Conservation (phyloP, 2,888 invertebrate species). For the Hyppa rectilinea region DNA sequence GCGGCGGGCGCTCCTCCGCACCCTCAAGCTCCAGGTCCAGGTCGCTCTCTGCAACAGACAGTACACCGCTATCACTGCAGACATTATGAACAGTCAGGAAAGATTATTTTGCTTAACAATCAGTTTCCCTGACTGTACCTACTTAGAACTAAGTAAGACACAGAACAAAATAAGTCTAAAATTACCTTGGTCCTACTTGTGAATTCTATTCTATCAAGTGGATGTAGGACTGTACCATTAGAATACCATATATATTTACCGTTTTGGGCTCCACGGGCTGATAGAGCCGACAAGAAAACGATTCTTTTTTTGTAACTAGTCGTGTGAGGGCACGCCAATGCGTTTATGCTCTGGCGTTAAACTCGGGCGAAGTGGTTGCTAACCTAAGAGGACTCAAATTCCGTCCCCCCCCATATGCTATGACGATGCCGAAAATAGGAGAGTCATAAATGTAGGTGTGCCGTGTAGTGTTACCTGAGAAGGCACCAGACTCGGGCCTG, state of each 20-base stretch:
- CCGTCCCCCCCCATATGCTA: neutral
- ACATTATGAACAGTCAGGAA: neutral
- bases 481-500: constrained; percentile 85
- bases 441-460: neutral
- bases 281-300: too few relatives aligned
- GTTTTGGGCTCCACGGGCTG: too few relatives aligned
- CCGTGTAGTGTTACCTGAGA: constrained; percentile 77
- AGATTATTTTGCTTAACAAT: neutral
- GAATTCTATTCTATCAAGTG: neutral
- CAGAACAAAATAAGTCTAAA: neutral
- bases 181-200: neutral
- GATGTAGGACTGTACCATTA: neutral
- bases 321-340: too few relatives aligned
- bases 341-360: too few relatives aligned
- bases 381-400: neutral
- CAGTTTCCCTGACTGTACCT: neutral
- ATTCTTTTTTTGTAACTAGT: too few relatives aligned
- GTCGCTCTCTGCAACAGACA: constrained; percentile 81
- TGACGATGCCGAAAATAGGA: neutral
- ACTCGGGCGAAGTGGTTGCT: neutral
- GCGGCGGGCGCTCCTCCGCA: constrained; percentile 80
- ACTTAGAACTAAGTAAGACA: neutral
- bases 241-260: too few relatives aligned
- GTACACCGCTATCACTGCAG: neutral
- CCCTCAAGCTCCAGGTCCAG: constrained; percentile 82